Evolutionary conservation across 64 coral and sea anemone genomes (phyloP).

Genomic region (Pocillopora verrucosa): DNA sequence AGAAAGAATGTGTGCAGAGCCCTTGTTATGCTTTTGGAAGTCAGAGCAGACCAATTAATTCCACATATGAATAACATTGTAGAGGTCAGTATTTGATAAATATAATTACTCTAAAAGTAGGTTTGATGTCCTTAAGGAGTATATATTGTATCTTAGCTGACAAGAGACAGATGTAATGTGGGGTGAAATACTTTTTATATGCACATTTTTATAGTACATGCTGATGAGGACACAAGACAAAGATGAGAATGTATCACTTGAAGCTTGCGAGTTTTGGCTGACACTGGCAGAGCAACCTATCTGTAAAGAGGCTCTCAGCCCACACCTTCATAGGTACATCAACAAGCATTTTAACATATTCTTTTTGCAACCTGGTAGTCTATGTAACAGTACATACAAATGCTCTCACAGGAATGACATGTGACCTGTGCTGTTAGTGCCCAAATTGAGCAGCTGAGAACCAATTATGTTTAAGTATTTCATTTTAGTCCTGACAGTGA

Average conservation of each 20-base stretch:
- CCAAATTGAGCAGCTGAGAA: no score
- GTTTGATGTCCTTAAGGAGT: no score
- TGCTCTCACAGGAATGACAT: no score
- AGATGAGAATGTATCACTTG: conserved; percentile 97
- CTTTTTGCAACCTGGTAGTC: neutral
- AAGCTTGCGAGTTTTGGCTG: conserved; percentile 97
- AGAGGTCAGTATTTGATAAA: conserved; percentile 53
- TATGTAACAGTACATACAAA: no score
- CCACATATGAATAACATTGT: conserved; percentile 99
- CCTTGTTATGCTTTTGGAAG: conserved; percentile 95
- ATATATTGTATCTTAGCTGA: no score
- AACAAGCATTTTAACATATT: neutral
- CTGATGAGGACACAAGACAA: conserved; percentile 95
- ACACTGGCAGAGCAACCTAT: conserved; percentile 95
- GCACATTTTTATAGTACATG: conserved; percentile 68
- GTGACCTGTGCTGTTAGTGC: no score
- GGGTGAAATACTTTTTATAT: no score
- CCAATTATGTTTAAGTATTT: neutral
- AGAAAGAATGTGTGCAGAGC: conserved; percentile 97
- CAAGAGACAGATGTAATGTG: no score
- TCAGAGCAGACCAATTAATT: conserved; percentile 88
- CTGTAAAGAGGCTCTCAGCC: conserved; percentile 78
- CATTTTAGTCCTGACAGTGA: no score
- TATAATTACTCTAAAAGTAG: neutral
- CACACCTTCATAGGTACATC: conserved; percentile 77